Evolutionary conservation across 2,797 vertebrate genomes (phyloP).

Genomic region (Steatocranus sp.): DNA sequence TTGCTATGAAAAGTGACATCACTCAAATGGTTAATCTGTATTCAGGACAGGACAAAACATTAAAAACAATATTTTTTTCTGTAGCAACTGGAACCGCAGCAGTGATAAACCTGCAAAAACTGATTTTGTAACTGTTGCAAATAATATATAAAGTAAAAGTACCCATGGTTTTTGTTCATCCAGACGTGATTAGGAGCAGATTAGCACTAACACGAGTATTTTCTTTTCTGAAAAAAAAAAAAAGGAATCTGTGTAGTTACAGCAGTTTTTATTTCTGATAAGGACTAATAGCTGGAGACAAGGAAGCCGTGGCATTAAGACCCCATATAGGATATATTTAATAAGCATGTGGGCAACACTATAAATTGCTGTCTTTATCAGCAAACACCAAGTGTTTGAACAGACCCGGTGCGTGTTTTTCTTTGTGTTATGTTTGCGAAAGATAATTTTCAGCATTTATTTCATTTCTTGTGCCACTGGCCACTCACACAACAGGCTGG

Average conservation of each 20-base stretch:
- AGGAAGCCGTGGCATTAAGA: neutral
- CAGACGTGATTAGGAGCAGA: neutral
- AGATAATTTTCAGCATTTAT: slow-evolving; percentile 37
- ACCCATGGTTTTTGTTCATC: neutral
- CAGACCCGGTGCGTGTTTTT: neutral
- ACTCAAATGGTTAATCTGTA: neutral
- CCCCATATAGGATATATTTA: neutral
- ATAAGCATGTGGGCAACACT: neutral
- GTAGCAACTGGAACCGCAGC: neutral
- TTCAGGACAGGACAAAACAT: neutral
- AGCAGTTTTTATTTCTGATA: slow-evolving; percentile 12
- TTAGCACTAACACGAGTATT: neutral
- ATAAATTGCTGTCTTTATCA: slow-evolving; percentile 38
- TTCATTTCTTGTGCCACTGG: slow-evolving; percentile 10
- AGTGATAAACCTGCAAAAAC: neutral
- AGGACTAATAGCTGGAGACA: slow-evolving; percentile 2
- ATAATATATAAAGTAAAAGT: neutral
- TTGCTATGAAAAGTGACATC: neutral
- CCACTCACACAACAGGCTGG: slow-evolving; percentile 16
- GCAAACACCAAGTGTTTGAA: slow-evolving; percentile 8
- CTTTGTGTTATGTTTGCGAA: slow-evolving; percentile 14
- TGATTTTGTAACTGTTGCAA: neutral
- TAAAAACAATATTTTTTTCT: neutral
- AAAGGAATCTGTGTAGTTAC: neutral
- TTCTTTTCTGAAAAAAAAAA: neutral